Conservation (phyloP, 2,888 invertebrate genomes). For the Diaperis boleti region DNA sequence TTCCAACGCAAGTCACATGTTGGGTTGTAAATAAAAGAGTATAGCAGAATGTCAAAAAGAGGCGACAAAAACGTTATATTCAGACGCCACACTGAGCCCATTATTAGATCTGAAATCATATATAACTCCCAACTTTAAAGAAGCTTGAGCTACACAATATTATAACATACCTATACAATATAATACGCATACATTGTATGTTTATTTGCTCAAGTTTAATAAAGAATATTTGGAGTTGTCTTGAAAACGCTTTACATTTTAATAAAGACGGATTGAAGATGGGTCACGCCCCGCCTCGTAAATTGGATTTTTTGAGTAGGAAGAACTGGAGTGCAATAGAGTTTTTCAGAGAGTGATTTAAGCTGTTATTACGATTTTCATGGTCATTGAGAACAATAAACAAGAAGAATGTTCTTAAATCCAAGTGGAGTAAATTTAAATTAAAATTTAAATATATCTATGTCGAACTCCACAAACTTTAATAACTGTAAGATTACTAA, state of each 20-base stretch:
- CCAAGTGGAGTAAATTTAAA: too few relatives aligned
- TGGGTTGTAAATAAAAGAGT: slow-evolving; percentile 26
- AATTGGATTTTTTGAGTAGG: too few relatives aligned
- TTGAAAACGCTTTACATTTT: slow-evolving; percentile 12
- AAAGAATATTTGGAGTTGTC: slow-evolving; percentile 29
- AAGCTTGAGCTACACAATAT: slow-evolving; percentile 22
- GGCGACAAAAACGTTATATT: slow-evolving; percentile 24
- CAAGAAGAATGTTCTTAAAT: too few relatives aligned
- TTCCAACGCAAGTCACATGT: slow-evolving; percentile 23
- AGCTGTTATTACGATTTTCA: too few relatives aligned
- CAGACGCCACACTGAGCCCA: slow-evolving; percentile 26
- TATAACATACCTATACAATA: slow-evolving; percentile 21
- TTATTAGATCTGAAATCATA: slow-evolving; percentile 33
- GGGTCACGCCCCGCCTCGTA: too few relatives aligned
- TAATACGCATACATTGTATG: slow-evolving; percentile 26
- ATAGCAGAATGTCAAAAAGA: slow-evolving; percentile 24
- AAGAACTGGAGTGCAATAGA: too few relatives aligned
- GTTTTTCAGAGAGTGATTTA: too few relatives aligned
- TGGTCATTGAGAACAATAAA: too few relatives aligned
- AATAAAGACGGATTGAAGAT: too few relatives aligned
- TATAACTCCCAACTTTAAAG: slow-evolving; percentile 28
- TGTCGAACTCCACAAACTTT: too few relatives aligned
- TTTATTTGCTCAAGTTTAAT: slow-evolving; percentile 28
- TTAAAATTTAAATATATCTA: too few relatives aligned
- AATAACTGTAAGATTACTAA: too few relatives aligned